Evolutionary conservation across 2,113 vertebrate species (phyloP).

Genomic region (Sula dactylatra): DNA sequence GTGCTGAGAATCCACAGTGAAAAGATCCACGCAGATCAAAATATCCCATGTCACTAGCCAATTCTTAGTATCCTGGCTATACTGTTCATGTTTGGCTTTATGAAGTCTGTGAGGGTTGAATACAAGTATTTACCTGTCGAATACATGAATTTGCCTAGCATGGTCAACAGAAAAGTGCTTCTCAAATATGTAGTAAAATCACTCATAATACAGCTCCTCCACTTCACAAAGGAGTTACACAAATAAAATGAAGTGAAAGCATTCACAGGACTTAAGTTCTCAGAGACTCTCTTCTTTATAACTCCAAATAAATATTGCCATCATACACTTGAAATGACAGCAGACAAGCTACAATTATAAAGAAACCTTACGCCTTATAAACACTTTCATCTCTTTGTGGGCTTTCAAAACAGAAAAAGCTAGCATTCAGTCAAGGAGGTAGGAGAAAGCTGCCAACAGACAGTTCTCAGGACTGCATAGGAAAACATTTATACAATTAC

Average conservation of each 20-base stretch:
- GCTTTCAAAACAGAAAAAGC: neutral
- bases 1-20: neutral
- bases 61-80: neutral
- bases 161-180: neutral
- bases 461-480: neutral
- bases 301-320: neutral
- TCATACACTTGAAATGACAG: neutral
- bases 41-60: neutral
- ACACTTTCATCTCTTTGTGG: neutral
- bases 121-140: neutral
- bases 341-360: neutral
- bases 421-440: neutral
- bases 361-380: neutral
- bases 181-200: neutral
- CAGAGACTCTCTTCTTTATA: neutral
- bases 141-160: neutral
- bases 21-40: neutral
- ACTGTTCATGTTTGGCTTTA: neutral
- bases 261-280: neutral
- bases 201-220: neutral
- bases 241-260: neutral
- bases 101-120: neutral
- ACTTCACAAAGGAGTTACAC: neutral
- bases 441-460: neutral
- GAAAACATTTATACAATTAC: neutral